Evolutionary conservation across 2,888 invertebrate species (phyloP).

Genomic region (Athalia cordata): DNA sequence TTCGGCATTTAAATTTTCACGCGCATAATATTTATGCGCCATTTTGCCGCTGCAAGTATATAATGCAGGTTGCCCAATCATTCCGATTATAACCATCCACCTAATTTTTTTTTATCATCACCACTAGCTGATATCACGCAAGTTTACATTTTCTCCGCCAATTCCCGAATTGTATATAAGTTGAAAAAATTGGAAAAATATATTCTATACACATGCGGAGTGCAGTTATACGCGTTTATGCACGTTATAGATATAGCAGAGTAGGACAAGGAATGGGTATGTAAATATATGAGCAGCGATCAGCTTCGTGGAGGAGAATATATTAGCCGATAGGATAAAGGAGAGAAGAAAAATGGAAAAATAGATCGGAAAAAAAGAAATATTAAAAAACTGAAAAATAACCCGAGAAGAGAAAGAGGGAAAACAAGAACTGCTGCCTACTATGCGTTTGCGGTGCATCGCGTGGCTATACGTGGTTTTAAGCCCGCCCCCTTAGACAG

Average conservation of each 20-base stretch:
- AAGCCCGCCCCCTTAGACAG: constrained; percentile 73
- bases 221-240: too few species aligned
- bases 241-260: too few species aligned
- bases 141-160: too few species aligned
- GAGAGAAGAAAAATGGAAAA: constrained; percentile 35
- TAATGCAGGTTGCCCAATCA: constrained; percentile 29
- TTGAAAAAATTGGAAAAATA: too few species aligned
- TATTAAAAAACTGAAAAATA: not conserved
- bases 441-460: constrained; percentile 69
- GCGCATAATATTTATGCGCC: constrained; percentile 1
- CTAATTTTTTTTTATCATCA: too few species aligned
- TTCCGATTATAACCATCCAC: constrained; percentile 10
- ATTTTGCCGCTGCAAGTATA: not conserved
- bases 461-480: constrained; percentile 68
- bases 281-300: not conserved
- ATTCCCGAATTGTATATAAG: too few species aligned
- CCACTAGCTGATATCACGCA: too few species aligned
- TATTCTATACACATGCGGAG: too few species aligned
- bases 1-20: constrained; percentile 32
- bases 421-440: constrained; percentile 52
- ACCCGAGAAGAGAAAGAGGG: constrained; percentile 19
- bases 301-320: constrained; percentile 6
- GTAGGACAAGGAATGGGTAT: too few species aligned
- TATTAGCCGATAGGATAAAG: not conserved
- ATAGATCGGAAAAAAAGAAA: not conserved